A percentile compares a stretch with the other conserved stretches of the same genome.
phyloP scores from a whole-genome alignment of 2,797 vertebrate species.

The Glossophaga mutica region DNA sequence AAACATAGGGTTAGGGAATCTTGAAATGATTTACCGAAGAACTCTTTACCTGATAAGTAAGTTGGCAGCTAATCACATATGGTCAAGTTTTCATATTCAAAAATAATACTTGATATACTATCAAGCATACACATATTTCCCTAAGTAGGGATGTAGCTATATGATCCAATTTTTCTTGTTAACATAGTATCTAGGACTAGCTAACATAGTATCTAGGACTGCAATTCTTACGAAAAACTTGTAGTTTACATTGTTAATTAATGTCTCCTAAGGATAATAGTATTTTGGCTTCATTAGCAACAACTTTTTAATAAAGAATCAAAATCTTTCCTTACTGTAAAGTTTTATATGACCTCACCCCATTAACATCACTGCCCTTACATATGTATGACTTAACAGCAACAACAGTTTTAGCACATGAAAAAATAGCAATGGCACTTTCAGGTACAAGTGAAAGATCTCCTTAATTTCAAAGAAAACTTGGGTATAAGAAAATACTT shows the following conservation, averaged over 20 bases:
- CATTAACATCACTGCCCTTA: not conserved
- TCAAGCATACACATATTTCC: not conserved
- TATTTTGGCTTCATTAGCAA: not conserved
- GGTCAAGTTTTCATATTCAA: not conserved
- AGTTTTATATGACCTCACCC: not conserved
- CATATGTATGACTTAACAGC: not conserved
- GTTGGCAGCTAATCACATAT: not conserved
- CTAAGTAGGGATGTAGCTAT: not conserved
- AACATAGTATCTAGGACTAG: not conserved
- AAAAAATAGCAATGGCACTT: not conserved
- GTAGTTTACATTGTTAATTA: not conserved
- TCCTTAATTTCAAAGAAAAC: not conserved
- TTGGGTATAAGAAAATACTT: not conserved
- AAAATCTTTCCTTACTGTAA: not conserved
- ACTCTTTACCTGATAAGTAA: not conserved
- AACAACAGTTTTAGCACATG: not conserved
- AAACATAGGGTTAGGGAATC: not conserved
- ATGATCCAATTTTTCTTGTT: not conserved
- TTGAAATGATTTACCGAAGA: not conserved
- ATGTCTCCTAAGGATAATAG: not conserved
- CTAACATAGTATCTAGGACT: not conserved
- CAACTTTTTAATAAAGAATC: not conserved
- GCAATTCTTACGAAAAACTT: constrained; percentile 2
- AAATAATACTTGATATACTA: not conserved
- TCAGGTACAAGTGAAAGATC: not conserved